Evolutionary conservation across 2,888 invertebrate genomes (phyloP), one percentile per base, ranked within the genome.

Genomic region (Hoplodrina ambigua): DNA sequence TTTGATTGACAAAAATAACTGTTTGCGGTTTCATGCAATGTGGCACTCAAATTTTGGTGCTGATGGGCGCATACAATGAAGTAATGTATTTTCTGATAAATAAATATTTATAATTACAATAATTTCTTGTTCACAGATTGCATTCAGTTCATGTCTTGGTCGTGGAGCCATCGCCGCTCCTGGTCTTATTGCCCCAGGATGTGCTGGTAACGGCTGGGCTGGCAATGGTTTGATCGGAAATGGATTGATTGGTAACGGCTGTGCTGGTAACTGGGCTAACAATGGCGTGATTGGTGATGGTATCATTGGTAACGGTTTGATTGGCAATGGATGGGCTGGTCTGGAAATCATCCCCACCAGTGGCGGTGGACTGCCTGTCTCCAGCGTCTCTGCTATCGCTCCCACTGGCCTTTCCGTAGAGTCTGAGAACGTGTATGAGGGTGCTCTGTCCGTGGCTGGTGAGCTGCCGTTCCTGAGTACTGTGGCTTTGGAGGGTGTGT

Each of bases 361-460:
- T 37, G 75, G 81, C 19, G 81, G 82, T 25, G 67, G 30, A 57
- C 55, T 83, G 8, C 72, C 78, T 5, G 68, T 84, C 30, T 56
- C 77, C 55, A 84, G 75, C 49, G 8, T n/a, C 1, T 83, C 81
- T n/a, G 8, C 54, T 20, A 55, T 71, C 10, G 54, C 67, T 30
- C 84, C 84, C 41, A 71, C 15, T 13, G 82, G 82, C 0, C 52
- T 84, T 37, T 67, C 80, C 10, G 44, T 84, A 37, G 57, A 58
- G 5, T 84, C 84, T 55, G 84, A 84, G n/a, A 84, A 82, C 25
- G 59, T 58, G 8, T 84, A 37, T 25, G 84, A 82, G 25, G 84
- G 83, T 55, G 20, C 56, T 41, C 62, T 84, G n/a, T 55, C 61
- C 13, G 78, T 75, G 13, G 58, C 54, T 64, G 84, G 81, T 69